These are phyloP conservation scores for Artemia sinica DNA, from an alignment of 2,888 invertebrate genomes.

Conservation along the genomic window DNA sequence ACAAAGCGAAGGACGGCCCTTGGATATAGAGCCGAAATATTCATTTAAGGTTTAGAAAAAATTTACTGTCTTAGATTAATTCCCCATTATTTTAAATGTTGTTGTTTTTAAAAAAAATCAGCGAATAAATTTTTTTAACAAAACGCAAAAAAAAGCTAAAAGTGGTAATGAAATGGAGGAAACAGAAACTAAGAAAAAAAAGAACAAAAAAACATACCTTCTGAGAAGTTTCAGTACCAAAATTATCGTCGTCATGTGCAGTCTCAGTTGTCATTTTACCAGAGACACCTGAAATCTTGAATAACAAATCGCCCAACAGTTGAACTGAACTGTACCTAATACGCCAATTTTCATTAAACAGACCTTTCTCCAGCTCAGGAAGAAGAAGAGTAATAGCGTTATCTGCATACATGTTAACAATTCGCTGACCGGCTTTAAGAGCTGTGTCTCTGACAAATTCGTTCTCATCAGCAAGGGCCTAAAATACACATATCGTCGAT, in stretches of 20 bases:
- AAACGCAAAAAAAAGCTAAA: not conserved
- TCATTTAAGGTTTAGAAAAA: no score
- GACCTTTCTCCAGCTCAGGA: constrained; percentile 78
- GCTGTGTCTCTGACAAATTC: constrained; percentile 97
- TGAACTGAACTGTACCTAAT: constrained; percentile 84
- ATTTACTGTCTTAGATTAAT: no score
- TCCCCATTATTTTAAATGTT: no score
- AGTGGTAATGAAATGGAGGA: not conserved
- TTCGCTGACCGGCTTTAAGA: constrained; percentile 82
- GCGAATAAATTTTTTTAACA: not conserved
- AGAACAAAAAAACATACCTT: constrained; percentile 28
- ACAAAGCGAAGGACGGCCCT: no score
- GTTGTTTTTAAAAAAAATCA: no score
- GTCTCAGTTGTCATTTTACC: constrained; percentile 99
- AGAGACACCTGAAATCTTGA: constrained; percentile 88
- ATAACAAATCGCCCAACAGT: constrained; percentile 80
- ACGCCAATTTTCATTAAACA: constrained; percentile 97
- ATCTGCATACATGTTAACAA: constrained; percentile 89
- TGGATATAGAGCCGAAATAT: no score
- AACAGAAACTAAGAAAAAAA: not conserved
- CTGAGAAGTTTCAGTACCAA: constrained; percentile 91
- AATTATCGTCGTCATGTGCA: constrained; percentile 94
- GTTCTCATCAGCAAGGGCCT: constrained; percentile 92
- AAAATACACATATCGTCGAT: constrained; percentile 13
- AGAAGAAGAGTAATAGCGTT: constrained; percentile 77